Percentiles rank a stretch among this genome's conserved stretches.
Conservation (phyloP, 2,888 invertebrate genomes). For the Cetonia aurata region DNA sequence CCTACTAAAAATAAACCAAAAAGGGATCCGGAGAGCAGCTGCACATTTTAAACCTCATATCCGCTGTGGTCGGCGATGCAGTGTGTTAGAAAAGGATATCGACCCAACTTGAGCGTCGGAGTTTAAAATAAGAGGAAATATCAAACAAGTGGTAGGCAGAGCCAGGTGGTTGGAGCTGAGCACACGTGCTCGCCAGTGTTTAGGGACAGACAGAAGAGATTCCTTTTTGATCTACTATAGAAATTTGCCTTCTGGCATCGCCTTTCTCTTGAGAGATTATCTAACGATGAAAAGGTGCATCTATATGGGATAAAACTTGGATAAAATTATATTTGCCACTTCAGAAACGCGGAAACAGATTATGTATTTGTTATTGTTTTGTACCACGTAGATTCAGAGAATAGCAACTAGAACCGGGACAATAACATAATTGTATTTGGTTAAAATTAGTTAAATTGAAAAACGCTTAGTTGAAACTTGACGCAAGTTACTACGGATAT, state of each 20-base stretch:
- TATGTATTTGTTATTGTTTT: no score
- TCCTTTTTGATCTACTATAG: not conserved
- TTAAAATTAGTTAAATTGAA: no score
- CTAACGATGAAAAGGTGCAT: not conserved
- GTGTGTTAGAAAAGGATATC: constrained; percentile 35
- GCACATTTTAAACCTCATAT: constrained; percentile 32
- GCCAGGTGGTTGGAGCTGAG: constrained; percentile 51
- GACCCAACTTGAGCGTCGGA: constrained; percentile 39
- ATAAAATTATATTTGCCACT: no score
- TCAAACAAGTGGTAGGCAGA: constrained; percentile 50
- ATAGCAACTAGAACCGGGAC: no score
- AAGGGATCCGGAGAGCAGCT: constrained; percentile 38
- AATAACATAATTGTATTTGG: no score
- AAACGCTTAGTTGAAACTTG: no score
- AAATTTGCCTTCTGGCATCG: no score
- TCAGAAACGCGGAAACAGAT: no score
- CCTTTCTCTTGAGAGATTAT: not conserved
- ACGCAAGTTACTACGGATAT: no score
- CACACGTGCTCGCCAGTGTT: constrained; percentile 38
- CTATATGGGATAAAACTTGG: no score
- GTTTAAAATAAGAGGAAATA: constrained; percentile 48
- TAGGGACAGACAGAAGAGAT: not conserved
- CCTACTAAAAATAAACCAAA: constrained; percentile 39
- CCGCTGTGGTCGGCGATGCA: constrained; percentile 19
- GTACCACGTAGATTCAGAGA: no score